These are phyloP conservation scores for Enteromius fasciolatus DNA, from an alignment of 2,797 vertebrate genomes.

Conservation along the genomic window DNA sequence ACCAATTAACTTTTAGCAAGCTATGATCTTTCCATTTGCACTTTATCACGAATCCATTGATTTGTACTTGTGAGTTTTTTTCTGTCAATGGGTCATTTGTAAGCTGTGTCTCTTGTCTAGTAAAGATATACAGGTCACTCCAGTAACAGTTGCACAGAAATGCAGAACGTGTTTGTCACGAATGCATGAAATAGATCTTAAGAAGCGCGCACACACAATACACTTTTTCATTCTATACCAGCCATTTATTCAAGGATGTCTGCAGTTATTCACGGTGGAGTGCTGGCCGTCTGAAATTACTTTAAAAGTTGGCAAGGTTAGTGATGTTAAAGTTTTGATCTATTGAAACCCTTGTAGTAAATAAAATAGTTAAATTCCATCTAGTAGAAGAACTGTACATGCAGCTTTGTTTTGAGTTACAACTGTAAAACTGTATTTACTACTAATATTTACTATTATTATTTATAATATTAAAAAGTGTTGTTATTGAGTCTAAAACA, in stretches of 20 bases:
- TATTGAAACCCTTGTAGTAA: neutral
- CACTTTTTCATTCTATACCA: slow-evolving; percentile 9
- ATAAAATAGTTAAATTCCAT: neutral
- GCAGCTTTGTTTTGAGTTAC: neutral
- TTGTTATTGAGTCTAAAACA: neutral
- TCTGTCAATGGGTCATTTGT: slow-evolving; percentile 20
- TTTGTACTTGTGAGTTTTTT: neutral
- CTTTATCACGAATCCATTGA: slow-evolving; percentile 26
- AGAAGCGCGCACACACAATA: slow-evolving; percentile 14
- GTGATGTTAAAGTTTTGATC: neutral
- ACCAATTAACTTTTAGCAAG: slow-evolving; percentile 27
- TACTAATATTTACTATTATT: neutral
- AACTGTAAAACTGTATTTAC: neutral
- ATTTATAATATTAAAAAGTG: neutral
- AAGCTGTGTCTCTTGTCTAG: slow-evolving; percentile 20
- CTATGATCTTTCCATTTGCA: slow-evolving; percentile 43
- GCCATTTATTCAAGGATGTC: slow-evolving; percentile 31
- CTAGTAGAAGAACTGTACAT: neutral
- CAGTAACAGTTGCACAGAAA: slow-evolving; percentile 43
- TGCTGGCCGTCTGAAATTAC: neutral
- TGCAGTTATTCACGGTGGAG: slow-evolving; percentile 7
- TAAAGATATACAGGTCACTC: slow-evolving; percentile 28
- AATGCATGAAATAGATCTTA: slow-evolving; percentile 29
- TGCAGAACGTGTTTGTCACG: slow-evolving; percentile 49
- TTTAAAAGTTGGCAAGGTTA: slow-evolving; percentile 4